A percentile compares a stretch with the other conserved stretches of the same genome.
phyloP scores from a whole-genome alignment of 2,113 vertebrate genomes.

The Onychostruthus taczanowskii region DNA sequence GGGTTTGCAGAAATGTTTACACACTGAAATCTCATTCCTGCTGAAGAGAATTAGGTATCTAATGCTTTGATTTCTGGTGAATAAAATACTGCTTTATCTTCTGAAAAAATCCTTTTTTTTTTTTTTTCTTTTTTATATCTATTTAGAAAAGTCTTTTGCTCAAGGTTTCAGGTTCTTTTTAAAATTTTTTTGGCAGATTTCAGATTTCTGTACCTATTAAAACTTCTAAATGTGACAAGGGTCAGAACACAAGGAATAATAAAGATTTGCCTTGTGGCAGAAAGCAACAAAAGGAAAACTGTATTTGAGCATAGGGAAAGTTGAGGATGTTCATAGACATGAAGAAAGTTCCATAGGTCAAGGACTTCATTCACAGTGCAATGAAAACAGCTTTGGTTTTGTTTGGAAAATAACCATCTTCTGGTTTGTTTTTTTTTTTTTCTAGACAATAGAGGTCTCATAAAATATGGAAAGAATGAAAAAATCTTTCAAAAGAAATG shows the following conservation, averaged over 20 bases:
- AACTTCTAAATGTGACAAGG: not conserved
- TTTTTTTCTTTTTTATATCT: fast-evolving
- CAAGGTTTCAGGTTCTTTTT: not conserved
- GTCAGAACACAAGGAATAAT: not conserved
- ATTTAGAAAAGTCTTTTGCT: not conserved
- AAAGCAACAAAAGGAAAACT: not conserved
- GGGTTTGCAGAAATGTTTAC: not conserved
- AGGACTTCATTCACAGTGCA: not conserved
- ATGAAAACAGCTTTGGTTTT: not conserved
- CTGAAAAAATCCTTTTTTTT: not conserved
- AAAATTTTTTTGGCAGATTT: not conserved
- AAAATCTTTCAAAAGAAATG: not conserved
- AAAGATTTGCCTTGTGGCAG: not conserved
- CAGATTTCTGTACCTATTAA: not conserved
- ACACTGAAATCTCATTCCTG: not conserved
- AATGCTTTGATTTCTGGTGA: not conserved
- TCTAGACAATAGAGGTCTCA: not conserved
- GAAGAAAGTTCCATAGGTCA: not conserved
- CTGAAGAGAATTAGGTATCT: not conserved
- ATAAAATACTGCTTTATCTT: not conserved
- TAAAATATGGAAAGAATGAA: not conserved
- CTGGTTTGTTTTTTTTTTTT: not conserved
- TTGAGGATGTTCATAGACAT: not conserved
- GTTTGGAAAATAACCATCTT: not conserved
- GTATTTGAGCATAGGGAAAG: not conserved